A percentile compares a stretch with the other conserved stretches of the same genome.
These are phyloP conservation scores for Bombus pyrosoma DNA, from an alignment of 1,140 invertebrate species.

Conservation along the genomic window DNA sequence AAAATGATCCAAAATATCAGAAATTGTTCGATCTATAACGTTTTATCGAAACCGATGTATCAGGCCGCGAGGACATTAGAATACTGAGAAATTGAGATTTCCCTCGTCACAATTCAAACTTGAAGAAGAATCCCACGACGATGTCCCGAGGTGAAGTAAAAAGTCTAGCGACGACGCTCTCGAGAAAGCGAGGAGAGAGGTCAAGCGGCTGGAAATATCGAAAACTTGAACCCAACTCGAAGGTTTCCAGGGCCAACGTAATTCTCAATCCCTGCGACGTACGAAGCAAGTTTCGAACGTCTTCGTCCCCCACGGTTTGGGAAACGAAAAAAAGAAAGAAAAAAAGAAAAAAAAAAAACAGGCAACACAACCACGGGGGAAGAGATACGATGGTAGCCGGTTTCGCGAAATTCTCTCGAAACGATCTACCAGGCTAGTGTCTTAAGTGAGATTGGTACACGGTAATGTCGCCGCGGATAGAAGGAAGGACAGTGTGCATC, in stretches of 20 bases:
- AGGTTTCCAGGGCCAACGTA: slow-evolving; percentile 11
- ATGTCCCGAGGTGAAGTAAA: neutral
- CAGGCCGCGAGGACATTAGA: too few species aligned
- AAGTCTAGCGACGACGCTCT: too few species aligned
- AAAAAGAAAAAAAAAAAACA: neutral
- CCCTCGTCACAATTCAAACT: neutral
- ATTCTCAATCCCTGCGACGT: neutral
- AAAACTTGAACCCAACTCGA: neutral
- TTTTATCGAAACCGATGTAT: too few species aligned
- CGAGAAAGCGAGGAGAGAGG: neutral
- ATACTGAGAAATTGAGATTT: neutral
- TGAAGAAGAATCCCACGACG: slow-evolving; percentile 9
- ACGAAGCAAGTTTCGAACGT: slow-evolving; percentile 22
- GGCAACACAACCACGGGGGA: neutral
- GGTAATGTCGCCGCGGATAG: neutral
- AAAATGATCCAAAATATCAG: neutral
- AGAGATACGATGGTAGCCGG: neutral
- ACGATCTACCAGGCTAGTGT: slow-evolving; percentile 46
- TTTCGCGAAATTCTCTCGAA: slow-evolving; percentile 11
- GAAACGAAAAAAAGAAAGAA: neutral
- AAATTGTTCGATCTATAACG: neutral
- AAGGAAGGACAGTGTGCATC: slow-evolving; percentile 15
- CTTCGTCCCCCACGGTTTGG: neutral
- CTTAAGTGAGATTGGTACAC: slow-evolving; percentile 62
- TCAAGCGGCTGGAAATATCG: neutral